phyloP scores from a whole-genome alignment of 2,888 invertebrate species.

The Drymonia ruficornis region DNA sequence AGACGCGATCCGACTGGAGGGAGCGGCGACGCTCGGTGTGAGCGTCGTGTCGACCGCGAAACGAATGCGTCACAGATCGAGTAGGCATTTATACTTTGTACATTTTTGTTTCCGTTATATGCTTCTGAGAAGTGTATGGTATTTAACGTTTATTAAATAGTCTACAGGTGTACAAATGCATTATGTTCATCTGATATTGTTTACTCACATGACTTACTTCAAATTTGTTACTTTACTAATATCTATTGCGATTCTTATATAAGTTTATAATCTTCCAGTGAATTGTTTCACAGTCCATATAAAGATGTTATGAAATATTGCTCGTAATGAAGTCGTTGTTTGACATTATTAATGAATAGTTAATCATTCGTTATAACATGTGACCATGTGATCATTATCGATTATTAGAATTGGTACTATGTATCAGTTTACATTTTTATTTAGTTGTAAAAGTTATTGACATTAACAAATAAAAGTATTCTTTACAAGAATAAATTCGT shows the following conservation, averaged over 20 bases:
- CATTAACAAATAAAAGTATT: conserved; percentile 18
- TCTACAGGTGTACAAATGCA: conserved; percentile 59
- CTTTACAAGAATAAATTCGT: conserved; percentile 21
- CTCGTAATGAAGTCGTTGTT: conserved; percentile 13
- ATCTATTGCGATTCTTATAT: conserved; percentile 23
- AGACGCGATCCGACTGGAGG: conserved; percentile 2
- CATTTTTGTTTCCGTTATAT: conserved; percentile 41
- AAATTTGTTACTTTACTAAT: conserved; percentile 32
- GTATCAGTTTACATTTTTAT: conserved; percentile 53
- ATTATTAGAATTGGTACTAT: conserved; percentile 63
- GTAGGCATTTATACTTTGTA: conserved; percentile 54
- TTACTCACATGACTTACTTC: conserved; percentile 31
- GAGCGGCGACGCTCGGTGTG: not conserved
- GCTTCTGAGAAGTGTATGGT: conserved; percentile 72
- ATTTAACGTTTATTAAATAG: conserved; percentile 48
- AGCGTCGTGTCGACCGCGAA: too few relatives aligned
- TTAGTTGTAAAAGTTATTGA: conserved; percentile 26
- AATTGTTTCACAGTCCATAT: conserved; percentile 22
- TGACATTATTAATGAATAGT: conserved; percentile 26
- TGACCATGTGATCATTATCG: conserved; percentile 49
- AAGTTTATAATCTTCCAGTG: conserved; percentile 29
- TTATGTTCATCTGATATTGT: conserved; percentile 14
- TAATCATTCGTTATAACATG: conserved; percentile 2
- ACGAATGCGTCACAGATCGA: conserved; percentile 20
- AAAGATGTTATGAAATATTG: conserved; percentile 17